Evolutionary conservation across 2,797 vertebrate species (phyloP).

Genomic region (Buceros bicornis): DNA sequence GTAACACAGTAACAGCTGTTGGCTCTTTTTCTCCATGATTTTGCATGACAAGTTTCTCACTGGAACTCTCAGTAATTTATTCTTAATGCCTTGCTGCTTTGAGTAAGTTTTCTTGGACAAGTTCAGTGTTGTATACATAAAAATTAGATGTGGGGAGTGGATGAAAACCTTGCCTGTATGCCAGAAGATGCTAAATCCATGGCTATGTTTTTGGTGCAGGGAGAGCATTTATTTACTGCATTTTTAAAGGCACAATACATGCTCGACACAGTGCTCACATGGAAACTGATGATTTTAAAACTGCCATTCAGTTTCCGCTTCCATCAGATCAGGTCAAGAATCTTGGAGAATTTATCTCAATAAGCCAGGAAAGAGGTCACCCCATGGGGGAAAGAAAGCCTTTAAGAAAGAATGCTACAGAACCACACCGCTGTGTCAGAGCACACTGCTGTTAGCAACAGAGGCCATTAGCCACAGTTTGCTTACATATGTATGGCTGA

Average conservation of each 20-base stretch:
- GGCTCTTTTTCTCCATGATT: background rate
- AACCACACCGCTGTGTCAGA: background rate
- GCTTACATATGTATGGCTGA: background rate
- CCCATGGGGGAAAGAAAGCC: background rate
- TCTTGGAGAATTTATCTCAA: conserved; percentile 37
- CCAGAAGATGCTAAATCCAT: background rate
- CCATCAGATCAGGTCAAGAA: conserved; percentile 26
- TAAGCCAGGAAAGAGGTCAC: conserved; percentile 17
- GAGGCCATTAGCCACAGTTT: background rate
- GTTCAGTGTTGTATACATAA: background rate
- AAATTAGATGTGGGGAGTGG: background rate
- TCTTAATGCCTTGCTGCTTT: conserved; percentile 21
- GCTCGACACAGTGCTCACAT: background rate
- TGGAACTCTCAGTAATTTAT: conserved; percentile 6
- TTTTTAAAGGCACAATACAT: background rate
- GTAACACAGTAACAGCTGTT: conserved; percentile 23
- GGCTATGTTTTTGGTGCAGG: background rate
- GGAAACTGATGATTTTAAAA: conserved; percentile 5
- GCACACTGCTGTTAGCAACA: background rate
- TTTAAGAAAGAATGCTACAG: background rate
- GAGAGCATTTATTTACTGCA: background rate
- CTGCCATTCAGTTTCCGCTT: background rate
- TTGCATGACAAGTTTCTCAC: background rate
- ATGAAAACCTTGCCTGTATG: background rate
- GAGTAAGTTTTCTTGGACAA: background rate